Evolutionary conservation across 2,797 vertebrate species (phyloP).

Genomic region (Rhincodon typus): DNA sequence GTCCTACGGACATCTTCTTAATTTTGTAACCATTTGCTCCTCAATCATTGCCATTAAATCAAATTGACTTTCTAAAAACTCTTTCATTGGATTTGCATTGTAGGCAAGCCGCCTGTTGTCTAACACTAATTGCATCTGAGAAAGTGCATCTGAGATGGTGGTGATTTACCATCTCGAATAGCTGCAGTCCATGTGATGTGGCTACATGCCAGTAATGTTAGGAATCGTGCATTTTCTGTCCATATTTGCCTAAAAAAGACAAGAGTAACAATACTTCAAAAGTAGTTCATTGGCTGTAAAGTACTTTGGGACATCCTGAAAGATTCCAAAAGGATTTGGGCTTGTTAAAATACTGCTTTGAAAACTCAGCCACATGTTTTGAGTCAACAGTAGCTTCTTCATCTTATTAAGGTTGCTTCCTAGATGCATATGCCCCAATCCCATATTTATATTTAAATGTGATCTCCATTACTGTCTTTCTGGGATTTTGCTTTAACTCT

Average conservation of each 20-base stretch:
- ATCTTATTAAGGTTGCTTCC: background rate
- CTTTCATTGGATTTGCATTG: background rate
- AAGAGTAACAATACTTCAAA: too few relatives aligned
- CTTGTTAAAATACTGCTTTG: background rate
- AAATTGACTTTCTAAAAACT: background rate
- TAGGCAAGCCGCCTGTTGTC: background rate
- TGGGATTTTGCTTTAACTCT: background rate
- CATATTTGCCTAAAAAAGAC: too few relatives aligned
- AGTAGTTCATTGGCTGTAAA: too few relatives aligned
- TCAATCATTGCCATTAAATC: background rate
- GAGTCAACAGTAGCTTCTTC: too few relatives aligned
- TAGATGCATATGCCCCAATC: background rate
- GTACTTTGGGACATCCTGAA: too few relatives aligned
- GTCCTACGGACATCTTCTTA: background rate
- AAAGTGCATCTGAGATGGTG: background rate
- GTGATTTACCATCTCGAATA: background rate
- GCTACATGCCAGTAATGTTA: too few relatives aligned
- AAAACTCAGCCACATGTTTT: background rate
- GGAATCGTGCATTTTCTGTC: background rate
- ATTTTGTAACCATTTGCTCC: background rate
- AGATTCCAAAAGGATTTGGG: background rate
- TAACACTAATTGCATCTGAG: background rate
- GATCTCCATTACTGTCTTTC: background rate
- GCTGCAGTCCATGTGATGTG: background rate
- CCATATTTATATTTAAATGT: background rate